Evolutionary conservation across 2,113 vertebrate species (phyloP), one percentile per base, ranked within the genome.

Genomic region (Phrynosoma blainvillii): DNA sequence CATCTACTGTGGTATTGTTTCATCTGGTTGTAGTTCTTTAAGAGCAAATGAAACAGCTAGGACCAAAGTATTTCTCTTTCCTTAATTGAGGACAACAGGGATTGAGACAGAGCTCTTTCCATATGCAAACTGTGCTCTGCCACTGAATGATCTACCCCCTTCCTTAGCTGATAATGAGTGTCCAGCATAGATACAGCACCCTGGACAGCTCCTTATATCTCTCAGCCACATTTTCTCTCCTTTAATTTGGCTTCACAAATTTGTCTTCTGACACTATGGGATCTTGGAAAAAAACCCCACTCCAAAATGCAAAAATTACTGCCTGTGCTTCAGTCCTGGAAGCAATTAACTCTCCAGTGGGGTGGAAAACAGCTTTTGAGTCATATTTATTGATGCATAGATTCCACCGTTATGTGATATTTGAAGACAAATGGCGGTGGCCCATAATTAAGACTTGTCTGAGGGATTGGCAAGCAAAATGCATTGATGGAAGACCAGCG

Each of bases 301-400:
- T 54, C 73, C 86, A 77, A 94, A 93, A 93, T 88, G 83, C 94
- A 95, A 95, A 95, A 95, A 95, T 93, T 93, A 86, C 88, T 91
- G 88, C 90, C 95, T 93, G 95, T 93, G 84, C 84, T 95, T 93
- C 94, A 94, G 95, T 93, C 76, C 84, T 85, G 93, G 89, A 95
- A 96, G 92, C 93, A 97, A 96, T 97, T 96, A 96, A 96, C 95
- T 96, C 93, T 95, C 93, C 89, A 96, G 88, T 91, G 95, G 93
- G 92, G 95, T 95, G 93, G 94, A 95, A 96, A 97, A 97, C 94
- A 92, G 32, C 92, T 93, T 96, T 96, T 95, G 95, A 97, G 91
- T 90, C 90, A 89, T 95, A 96, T 95, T 96, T 97, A 96, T 97
- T 56, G 94, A 97, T 96, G 96, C 96, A 96, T 93, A 94, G 95